A percentile compares a stretch with the other conserved stretches of the same genome.
phyloP scores from a whole-genome alignment of 2,888 invertebrate genomes.

The Hydrotaea diabolus region DNA sequence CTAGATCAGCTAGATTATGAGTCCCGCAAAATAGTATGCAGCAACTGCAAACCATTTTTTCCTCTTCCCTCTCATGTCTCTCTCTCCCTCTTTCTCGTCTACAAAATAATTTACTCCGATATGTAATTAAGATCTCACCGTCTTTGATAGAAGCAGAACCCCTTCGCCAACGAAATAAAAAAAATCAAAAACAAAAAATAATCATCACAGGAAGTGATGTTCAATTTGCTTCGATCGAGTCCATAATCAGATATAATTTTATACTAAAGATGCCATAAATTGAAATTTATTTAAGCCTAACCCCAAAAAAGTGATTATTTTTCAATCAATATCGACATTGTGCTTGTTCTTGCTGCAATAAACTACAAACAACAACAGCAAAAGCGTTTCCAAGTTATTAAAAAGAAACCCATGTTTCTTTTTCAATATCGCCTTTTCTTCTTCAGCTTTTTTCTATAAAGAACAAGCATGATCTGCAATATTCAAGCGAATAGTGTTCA shows the following conservation, averaged over 20 bases:
- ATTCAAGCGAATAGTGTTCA: neutral
- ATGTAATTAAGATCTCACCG: too few species aligned
- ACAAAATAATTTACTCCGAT: too few species aligned
- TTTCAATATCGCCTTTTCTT: neutral
- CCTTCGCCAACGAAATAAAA: neutral
- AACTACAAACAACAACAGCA: neutral
- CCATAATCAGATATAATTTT: slow-evolving; percentile 54
- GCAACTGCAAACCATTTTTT: too few species aligned
- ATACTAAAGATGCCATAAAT: slow-evolving; percentile 52
- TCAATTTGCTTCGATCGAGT: slow-evolving; percentile 41
- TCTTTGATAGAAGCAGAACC: neutral
- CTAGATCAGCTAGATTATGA: too few species aligned
- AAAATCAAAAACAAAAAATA: neutral
- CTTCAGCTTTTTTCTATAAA: neutral
- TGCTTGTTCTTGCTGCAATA: neutral
- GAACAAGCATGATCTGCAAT: neutral
- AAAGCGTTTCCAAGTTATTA: slow-evolving; percentile 37
- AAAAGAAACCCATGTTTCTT: slow-evolving; percentile 28
- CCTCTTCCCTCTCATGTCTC: too few species aligned
- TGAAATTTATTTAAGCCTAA: slow-evolving; percentile 61
- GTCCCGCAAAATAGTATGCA: too few species aligned
- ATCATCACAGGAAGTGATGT: slow-evolving; percentile 53
- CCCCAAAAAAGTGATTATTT: slow-evolving; percentile 57
- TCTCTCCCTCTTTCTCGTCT: too few species aligned
- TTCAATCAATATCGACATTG: slow-evolving; percentile 61